Percentiles rank a stretch among this genome's conserved stretches.
These are phyloP conservation scores for Phaonia tiefii DNA, from an alignment of 2,888 invertebrate genomes.

Conservation along the genomic window DNA sequence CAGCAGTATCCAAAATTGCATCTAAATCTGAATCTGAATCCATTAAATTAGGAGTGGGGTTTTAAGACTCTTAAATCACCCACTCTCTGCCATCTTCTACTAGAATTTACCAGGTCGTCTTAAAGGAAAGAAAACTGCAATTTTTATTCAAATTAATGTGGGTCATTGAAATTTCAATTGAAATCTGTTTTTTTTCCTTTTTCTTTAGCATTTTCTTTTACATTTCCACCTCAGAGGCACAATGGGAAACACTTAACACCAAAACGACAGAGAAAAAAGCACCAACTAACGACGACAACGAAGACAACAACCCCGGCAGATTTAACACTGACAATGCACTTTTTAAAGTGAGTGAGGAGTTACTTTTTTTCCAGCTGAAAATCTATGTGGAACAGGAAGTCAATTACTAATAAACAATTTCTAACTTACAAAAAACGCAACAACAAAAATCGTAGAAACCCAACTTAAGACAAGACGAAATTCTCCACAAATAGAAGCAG, in stretches of 20 bases:
- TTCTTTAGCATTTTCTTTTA: slow-evolving; percentile 20
- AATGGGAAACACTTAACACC: slow-evolving; percentile 47
- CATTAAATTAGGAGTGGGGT: slow-evolving; percentile 50
- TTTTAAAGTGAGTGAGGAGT: neutral
- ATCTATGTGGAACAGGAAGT: slow-evolving; percentile 64
- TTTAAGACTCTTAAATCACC: slow-evolving; percentile 60
- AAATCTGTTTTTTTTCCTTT: slow-evolving; percentile 22
- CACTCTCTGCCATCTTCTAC: slow-evolving; percentile 45
- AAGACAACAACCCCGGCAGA: slow-evolving; percentile 32
- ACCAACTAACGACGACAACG: slow-evolving; percentile 32
- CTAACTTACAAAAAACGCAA: slow-evolving; percentile 8
- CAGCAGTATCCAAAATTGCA: slow-evolving; percentile 18
- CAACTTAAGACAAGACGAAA: neutral
- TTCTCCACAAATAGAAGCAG: slow-evolving; percentile 41
- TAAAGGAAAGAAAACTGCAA: slow-evolving; percentile 34
- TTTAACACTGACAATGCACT: slow-evolving; percentile 19
- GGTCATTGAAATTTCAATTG: slow-evolving; percentile 58
- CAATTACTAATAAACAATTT: slow-evolving; percentile 55
- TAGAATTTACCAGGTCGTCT: slow-evolving; percentile 15
- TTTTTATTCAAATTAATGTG: slow-evolving; percentile 65
- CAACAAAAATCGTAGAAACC: too few species aligned
- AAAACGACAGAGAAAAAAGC: too few species aligned
- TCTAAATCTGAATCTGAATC: slow-evolving; percentile 29
- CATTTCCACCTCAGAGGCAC: slow-evolving; percentile 49
- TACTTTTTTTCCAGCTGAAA: slow-evolving; percentile 18